Conservation (phyloP, 2,888 invertebrate genomes). For the Altica lythri region DNA sequence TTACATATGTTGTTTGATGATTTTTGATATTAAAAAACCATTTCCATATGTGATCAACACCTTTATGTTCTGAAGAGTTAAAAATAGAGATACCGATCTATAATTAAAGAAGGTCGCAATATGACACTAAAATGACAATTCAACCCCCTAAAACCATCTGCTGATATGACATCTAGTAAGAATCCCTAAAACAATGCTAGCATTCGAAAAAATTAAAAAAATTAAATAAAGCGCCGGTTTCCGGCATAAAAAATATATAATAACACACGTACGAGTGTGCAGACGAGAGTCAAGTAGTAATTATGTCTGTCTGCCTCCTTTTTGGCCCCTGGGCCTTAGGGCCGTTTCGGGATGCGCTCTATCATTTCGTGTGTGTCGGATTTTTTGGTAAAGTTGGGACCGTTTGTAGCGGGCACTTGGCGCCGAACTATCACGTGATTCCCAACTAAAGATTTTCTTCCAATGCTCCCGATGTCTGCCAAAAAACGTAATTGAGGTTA, state of each 20-base stretch:
- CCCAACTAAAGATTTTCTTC: conserved; percentile 10
- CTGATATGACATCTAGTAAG: conserved; percentile 12
- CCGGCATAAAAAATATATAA: conserved; percentile 59
- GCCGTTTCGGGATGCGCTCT: conserved; percentile 47
- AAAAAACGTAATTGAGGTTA: conserved; percentile 24
- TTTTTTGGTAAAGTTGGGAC: conserved; percentile 41
- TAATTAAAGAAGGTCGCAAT: conserved; percentile 6
- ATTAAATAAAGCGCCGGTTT: conserved; percentile 46
- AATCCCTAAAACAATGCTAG: conserved; percentile 17
- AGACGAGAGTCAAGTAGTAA: conserved; percentile 51
- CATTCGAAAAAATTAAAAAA: conserved; percentile 19
- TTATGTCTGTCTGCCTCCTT: conserved; percentile 51
- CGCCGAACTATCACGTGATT: conserved; percentile 21
- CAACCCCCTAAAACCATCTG: conserved; percentile 18
- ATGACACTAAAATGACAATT: conserved; percentile 18
- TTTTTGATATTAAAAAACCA: too few relatives aligned
- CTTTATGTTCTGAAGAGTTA: too few relatives aligned
- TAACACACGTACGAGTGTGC: conserved; percentile 52
- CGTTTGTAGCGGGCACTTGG: conserved; percentile 15
- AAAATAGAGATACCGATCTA: not conserved
- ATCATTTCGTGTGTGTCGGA: conserved; percentile 53
- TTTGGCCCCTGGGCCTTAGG: conserved; percentile 37
- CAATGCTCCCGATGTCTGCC: conserved; percentile 26
- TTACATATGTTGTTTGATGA: too few relatives aligned
- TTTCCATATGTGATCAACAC: too few relatives aligned